Evolutionary conservation across 2,113 vertebrate genomes (phyloP).

Genomic region (Tinamus guttatus): DNA sequence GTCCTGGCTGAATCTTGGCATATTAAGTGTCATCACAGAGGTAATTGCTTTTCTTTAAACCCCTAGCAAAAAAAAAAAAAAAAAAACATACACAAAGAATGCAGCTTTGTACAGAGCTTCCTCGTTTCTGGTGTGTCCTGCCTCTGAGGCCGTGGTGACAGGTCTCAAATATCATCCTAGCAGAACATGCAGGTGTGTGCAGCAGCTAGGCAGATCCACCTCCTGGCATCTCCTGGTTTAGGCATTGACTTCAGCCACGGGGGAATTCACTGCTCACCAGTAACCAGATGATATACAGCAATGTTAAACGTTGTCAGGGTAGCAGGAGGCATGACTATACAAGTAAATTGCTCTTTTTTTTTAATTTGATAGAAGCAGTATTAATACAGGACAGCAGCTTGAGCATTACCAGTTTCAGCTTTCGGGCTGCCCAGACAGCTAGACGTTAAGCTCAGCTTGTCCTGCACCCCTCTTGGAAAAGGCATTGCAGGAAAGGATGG

Average conservation of each 20-base stretch:
- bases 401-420: neutral
- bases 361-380: neutral
- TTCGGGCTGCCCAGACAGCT: neutral
- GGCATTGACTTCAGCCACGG: neutral
- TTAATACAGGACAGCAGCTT: neutral
- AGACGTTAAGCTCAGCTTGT: neutral
- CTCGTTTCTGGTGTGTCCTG: neutral
- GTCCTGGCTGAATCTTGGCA: too few relatives aligned
- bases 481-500: neutral
- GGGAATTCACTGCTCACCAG: neutral
- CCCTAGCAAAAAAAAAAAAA: too few relatives aligned
- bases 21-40: too few relatives aligned
- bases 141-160: neutral
- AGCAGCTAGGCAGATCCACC: neutral
- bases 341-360: neutral
- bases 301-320: neutral
- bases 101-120: neutral
- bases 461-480: neutral
- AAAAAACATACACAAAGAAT: too few relatives aligned
- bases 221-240: slow-evolving; percentile 43
- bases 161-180: neutral
- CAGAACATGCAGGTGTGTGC: neutral
- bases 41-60: too few relatives aligned
- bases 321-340: neutral
- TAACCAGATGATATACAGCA: neutral